Evolutionary conservation across 2,797 vertebrate species (phyloP), one percentile per base, ranked within the genome.

Genomic region (Myripristis murdjan): DNA sequence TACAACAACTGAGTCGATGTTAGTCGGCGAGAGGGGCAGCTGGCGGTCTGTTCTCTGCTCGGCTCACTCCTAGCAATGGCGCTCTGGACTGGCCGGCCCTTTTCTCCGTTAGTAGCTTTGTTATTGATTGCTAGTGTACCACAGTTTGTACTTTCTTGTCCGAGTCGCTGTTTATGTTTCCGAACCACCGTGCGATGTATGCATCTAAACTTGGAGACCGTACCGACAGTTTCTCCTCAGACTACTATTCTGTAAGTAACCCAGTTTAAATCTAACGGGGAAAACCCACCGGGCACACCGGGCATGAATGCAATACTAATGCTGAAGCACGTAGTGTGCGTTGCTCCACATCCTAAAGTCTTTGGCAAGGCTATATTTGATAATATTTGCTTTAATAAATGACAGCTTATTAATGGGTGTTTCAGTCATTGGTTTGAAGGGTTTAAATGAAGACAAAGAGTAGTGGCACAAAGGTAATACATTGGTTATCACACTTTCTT

Each of bases 131-230:
- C 73, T 1, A 64, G 75, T 41, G 88, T 91, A 63, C 93, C 93
- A 23, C 92, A 84, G 85, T 61, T 79, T 18, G 92, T 69, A 2
- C 70, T 84, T 0, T 84, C 91, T 49, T 98, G 98, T 79, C 97
- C 97, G 52, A 98, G 97, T 89, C 97, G 97, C 90, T 99, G 97
- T 85, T 87, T 98, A 10, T 98, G 97, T 80, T 98, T 98, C 92
- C 96, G 97, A 51, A 98, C 95, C 91, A 99, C 97, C 0, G 97
- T 99, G 91, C 95, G 97, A 92, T 99, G 97, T 91, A 99, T 98
- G 97, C 97, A 99, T 90, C 94, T 99, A 44, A 96, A 96, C 91
- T 89, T 99, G 94, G 97, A 99, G 76, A 94, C 92, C 60, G 96
- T 98, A 63, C 96, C 97, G 12, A 89, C 91, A 2, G 96, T 99